Percentiles rank a stretch among this genome's conserved stretches.
phyloP scores from a whole-genome alignment of 2,888 invertebrate species.

The Tenthredo livida region DNA sequence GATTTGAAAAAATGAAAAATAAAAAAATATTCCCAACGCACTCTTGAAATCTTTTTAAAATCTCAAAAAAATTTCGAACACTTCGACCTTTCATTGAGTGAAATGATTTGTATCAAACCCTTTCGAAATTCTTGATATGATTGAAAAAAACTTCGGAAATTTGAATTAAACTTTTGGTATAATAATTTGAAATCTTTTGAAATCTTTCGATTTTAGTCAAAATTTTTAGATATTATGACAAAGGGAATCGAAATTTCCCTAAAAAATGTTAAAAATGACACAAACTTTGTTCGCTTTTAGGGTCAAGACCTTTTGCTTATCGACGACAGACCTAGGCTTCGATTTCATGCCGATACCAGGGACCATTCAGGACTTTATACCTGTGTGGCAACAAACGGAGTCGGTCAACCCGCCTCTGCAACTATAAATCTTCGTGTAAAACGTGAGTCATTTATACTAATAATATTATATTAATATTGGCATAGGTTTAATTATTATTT shows the following conservation, averaged over 20 bases:
- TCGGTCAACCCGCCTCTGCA: conserved; percentile 86
- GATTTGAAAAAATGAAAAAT: too few species aligned
- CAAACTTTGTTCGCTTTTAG: conserved; percentile 73
- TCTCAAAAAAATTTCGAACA: too few species aligned
- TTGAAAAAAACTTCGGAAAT: too few species aligned
- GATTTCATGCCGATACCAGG: conserved; percentile 84
- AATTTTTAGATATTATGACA: background rate
- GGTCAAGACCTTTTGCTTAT: conserved; percentile 83
- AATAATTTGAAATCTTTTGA: too few species aligned
- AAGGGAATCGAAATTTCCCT: background rate
- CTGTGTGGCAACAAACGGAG: conserved; percentile 87
- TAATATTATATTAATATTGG: background rate
- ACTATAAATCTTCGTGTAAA: conserved; percentile 85
- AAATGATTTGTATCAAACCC: too few species aligned
- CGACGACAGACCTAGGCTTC: conserved; percentile 82
- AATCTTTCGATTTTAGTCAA: background rate
- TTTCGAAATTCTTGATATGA: too few species aligned
- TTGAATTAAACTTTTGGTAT: too few species aligned
- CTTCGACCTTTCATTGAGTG: too few species aligned
- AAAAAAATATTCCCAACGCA: too few species aligned
- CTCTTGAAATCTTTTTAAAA: too few species aligned
- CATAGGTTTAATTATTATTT: background rate
- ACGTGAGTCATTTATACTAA: conserved; percentile 80
- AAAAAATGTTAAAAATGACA: conserved; percentile 56
- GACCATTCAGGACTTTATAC: conserved; percentile 86